Base-by-base conservation (phyloP, 1,140 invertebrate species). In the Bombus turneri region DNA sequence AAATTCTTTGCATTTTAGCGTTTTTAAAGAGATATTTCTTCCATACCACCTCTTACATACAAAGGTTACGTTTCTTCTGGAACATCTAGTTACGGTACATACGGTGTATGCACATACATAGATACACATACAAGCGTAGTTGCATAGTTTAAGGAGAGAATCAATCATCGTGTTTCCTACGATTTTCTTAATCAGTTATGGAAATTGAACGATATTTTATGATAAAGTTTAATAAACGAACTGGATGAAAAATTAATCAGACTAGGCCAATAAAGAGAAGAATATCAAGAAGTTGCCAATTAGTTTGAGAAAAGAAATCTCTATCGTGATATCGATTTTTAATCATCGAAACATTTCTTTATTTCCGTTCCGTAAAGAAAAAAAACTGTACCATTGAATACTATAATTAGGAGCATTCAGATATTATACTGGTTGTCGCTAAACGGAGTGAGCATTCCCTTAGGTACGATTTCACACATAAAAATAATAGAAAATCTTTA, bases 201-300 rank as follows among this genome's bases (percentile, higher is more conserved):
- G 22, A 68, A 68, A 68, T 68, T 31, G 15, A 13, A n/a, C 1
- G 28, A 34, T 64, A 39, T 39, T 43, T 53, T 18, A 31, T 12
- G 28, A n/a, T 2, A 25, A 15, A 8, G 1, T 10, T 6, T 53
- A 39, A 28, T 10, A 43, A 73, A 47, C 15, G 34, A 62, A n/a
- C 1, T 31, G 66, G 34, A 39, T 5, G 43, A 69, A 69, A 53
- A 6, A 6, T 22, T 47, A 34, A 37, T 76, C 6, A 18, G 39
- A 68, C 57, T 83, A 78, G 74, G 74, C 64, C 64, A 78, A 64
- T 31, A 34, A 83, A 73, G 41, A 73, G 37, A 41, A 71, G 43
- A 39, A 53, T 25, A 62, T 37, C 8, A 3, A 47, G 25, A n/a
- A 47, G 15, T 31, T 13, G 25, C 1, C 8, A 37, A 25, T 47